Conservation (phyloP, 2,113 vertebrate genomes). For the Noturus placidus region DNA sequence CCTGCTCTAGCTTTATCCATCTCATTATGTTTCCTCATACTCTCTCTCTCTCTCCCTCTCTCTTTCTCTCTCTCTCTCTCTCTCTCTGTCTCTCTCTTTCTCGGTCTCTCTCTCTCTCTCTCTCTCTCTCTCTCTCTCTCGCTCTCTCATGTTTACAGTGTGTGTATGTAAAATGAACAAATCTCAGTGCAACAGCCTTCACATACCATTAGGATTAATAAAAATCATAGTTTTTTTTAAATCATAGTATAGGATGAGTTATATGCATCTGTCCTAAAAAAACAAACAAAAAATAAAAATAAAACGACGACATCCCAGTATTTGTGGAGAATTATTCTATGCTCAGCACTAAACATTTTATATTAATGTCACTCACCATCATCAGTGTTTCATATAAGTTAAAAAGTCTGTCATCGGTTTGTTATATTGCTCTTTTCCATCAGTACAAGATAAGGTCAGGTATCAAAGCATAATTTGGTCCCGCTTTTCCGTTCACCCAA, state of each 20-base stretch:
- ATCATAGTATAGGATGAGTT: neutral
- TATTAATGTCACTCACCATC: neutral
- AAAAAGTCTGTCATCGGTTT: conserved; percentile 6
- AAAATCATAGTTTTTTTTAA: too few species aligned
- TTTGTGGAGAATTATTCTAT: neutral
- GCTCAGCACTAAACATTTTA: neutral
- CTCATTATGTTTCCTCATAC: neutral
- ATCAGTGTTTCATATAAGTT: neutral
- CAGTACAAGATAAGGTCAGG: neutral
- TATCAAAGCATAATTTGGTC: neutral
- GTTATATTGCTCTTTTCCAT: conserved; percentile 10
- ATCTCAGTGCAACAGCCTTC: neutral
- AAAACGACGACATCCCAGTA: neutral
- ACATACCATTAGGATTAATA: neutral
- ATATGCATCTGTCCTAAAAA: neutral
- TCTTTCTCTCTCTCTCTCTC: neutral
- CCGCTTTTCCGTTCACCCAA: neutral
- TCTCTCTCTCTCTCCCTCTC: too few species aligned
- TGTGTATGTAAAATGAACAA: neutral
- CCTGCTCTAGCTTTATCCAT: neutral
- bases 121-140: too few species aligned
- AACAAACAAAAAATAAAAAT: neutral
- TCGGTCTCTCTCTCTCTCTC: too few species aligned
- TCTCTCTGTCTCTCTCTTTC: too few species aligned
- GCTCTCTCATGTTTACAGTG: neutral